These are phyloP conservation scores for Colaptes auratus DNA, from an alignment of 2,113 vertebrate species.

Conservation along the genomic window DNA sequence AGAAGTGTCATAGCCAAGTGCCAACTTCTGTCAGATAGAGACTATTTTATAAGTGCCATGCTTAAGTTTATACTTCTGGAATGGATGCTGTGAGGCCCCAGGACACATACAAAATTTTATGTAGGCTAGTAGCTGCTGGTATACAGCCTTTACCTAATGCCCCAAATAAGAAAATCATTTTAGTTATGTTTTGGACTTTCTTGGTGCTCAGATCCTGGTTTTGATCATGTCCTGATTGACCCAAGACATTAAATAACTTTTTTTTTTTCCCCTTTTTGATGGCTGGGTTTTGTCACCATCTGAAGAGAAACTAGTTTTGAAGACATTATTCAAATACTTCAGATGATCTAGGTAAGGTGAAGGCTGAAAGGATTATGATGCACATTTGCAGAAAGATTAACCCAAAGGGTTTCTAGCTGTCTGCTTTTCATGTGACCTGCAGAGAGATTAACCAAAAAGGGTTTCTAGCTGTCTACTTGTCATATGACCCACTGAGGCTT, in stretches of 20 bases:
- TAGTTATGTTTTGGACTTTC: neutral
- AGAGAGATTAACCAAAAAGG: neutral
- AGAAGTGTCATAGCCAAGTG: neutral
- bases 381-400: neutral
- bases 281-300: neutral
- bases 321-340: neutral
- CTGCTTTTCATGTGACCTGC: neutral
- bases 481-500: neutral
- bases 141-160: neutral
- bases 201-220: neutral
- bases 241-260: neutral
- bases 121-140: neutral
- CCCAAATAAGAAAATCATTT: neutral
- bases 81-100: neutral
- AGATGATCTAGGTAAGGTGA: neutral
- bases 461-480: neutral
- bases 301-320: neutral
- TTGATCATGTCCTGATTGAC: neutral
- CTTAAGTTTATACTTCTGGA: neutral
- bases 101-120: neutral
- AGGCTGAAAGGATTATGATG: neutral
- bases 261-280: neutral
- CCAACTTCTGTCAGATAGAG: fast-evolving
- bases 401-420: neutral
- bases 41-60: neutral